Evolutionary conservation across 2,888 invertebrate species (phyloP), one percentile per base, ranked within the genome.

Genomic region (Agapostemon virescens): DNA sequence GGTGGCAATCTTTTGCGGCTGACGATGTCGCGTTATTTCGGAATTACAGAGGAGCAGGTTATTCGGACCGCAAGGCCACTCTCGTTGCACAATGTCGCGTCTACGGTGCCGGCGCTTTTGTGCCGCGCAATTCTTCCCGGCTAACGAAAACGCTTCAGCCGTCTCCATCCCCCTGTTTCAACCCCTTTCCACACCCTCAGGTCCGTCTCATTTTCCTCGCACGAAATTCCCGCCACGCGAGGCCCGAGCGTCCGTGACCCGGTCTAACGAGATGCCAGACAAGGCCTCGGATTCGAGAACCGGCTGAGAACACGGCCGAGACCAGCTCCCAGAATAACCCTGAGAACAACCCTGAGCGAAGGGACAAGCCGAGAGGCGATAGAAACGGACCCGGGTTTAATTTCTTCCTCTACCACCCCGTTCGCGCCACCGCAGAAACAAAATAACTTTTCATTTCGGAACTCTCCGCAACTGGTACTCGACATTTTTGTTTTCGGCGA

Each of bases 211-310:
- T 85, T 85, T 66, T 66, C 68, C 63, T 33, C 67, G 55, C 55
- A 55, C 73, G 84, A 45, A 74, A 82, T 70, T 84, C 72, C 49
- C 66, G 66, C 42, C 40, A 49, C 49, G 49, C 49, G n/a, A 49
- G 49, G 11, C 49, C n/a, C 11, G n/a, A 45, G 20, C 55, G 55
- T 26, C 63, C 77, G 58, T 58, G 30, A 58, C 58, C 74, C 63
- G 33, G 74, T 75, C 77, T 85, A 86, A 86, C 81, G 85, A 86
- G 80, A 79, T 78, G 80, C 83, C 79, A 82, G 85, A 80, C 85
- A n/a, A 49, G 49, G n/a, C 49, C 49, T 49, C 11, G n/a, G 49
- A n/a, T n/a, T 49, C n/a, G 49, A 49, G 70, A 26, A 2, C 26
- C 15, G 15, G 2, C 26, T 55, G 26, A 26, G 55, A 15, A 55